A percentile compares a stretch with the other conserved stretches of the same genome.
These are phyloP conservation scores for Hiodon alosoides DNA, from an alignment of 2,113 vertebrate genomes.

Conservation along the genomic window DNA sequence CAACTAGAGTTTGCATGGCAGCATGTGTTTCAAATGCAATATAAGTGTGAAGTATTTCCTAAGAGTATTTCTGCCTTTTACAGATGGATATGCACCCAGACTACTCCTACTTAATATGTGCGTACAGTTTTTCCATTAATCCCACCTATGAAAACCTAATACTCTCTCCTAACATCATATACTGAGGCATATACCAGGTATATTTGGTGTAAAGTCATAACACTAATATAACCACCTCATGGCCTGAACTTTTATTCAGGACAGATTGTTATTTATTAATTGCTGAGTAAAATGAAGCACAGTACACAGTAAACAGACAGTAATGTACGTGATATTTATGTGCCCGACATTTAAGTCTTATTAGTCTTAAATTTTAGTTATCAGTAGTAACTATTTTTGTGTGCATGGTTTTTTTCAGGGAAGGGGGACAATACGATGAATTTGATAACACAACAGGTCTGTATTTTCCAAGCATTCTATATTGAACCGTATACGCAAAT, in stretches of 20 bases:
- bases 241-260: too few species aligned
- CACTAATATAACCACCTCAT: too few species aligned
- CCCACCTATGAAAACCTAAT: background rate
- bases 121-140: slow-evolving; percentile 36
- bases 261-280: too few species aligned
- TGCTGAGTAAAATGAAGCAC: too few species aligned
- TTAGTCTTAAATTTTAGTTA: background rate
- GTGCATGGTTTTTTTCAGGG: slow-evolving; percentile 51
- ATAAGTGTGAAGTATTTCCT: background rate
- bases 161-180: background rate
- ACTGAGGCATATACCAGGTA: too few species aligned
- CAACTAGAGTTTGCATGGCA: background rate
- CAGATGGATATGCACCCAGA: slow-evolving; percentile 64
- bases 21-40: background rate
- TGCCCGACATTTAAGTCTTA: background rate
- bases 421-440: slow-evolving; percentile 74
- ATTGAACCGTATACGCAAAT: too few species aligned
- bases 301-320: too few species aligned
- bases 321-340: too few species aligned
- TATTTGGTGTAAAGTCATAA: too few species aligned
- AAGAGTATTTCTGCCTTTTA: slow-evolving; percentile 20
- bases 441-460: slow-evolving; percentile 59
- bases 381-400: background rate
- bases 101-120: slow-evolving; percentile 55
- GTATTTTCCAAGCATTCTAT: slow-evolving; percentile 11